A percentile compares a stretch with the other conserved stretches of the same genome.
Evolutionary conservation across 2,113 vertebrate genomes (phyloP).

Genomic region (Junco hyemalis): DNA sequence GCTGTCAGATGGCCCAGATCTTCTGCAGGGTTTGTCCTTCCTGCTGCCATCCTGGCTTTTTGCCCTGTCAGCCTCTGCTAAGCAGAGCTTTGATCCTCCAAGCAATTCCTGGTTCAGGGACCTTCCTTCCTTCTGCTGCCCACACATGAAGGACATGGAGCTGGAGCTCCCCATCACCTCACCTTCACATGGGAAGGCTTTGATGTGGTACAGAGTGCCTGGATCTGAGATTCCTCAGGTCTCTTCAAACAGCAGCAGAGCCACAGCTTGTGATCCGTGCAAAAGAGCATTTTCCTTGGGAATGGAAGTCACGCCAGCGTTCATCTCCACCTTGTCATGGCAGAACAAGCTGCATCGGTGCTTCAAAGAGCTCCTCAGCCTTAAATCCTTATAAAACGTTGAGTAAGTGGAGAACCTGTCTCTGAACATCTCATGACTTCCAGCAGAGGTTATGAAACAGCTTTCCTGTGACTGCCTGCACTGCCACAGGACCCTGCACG

Average conservation of each 20-base stretch:
- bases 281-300: background rate
- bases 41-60: background rate
- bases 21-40: rapidly evolving
- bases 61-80: background rate
- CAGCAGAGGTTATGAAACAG: background rate
- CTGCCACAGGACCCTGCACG: rapidly evolving
- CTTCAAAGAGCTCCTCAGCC: conserved; percentile 20
- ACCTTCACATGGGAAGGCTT: background rate
- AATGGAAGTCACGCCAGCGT: background rate
- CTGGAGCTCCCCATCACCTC: background rate
- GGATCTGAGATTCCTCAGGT: background rate
- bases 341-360: background rate
- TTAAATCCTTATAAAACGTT: background rate
- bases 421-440: rapidly evolving
- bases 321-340: background rate
- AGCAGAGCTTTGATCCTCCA: background rate
- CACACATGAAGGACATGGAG: background rate
- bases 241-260: background rate
- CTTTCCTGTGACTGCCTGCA: background rate
- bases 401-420: background rate
- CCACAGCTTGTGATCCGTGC: background rate
- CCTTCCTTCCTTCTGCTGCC: background rate
- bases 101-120: background rate
- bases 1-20: background rate
- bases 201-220: background rate